These are phyloP conservation scores for Muscina levida DNA, from an alignment of 2,888 invertebrate genomes.

Conservation along the genomic window DNA sequence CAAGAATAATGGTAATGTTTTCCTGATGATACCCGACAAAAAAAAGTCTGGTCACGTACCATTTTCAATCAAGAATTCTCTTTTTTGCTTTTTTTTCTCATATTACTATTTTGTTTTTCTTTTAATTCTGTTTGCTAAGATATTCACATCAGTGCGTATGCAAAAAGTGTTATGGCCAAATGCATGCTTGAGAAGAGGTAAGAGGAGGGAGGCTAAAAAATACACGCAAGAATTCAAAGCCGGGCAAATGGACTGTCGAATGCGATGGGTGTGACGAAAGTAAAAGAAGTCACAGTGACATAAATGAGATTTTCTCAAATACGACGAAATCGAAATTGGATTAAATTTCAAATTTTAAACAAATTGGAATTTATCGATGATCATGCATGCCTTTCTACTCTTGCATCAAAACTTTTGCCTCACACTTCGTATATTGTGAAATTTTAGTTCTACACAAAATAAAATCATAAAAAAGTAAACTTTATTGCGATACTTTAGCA, in stretches of 20 bases:
- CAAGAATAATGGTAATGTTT: too few species aligned
- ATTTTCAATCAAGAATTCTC: conserved; percentile 59
- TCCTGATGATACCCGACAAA: neutral
- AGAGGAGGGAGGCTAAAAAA: conserved; percentile 11
- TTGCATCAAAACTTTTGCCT: neutral
- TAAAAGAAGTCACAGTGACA: too few species aligned
- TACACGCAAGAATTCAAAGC: neutral
- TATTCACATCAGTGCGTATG: neutral
- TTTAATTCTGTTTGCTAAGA: neutral
- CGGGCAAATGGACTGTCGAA: neutral
- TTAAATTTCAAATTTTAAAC: too few species aligned
- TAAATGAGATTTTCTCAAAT: too few species aligned
- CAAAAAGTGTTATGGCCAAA: neutral
- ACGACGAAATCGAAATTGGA: too few species aligned
- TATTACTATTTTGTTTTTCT: too few species aligned
- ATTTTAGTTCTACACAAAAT: neutral
- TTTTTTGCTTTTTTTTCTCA: too few species aligned
- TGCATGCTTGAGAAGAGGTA: neutral
- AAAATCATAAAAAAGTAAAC: neutral
- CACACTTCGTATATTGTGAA: neutral
- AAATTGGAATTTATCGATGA: neutral
- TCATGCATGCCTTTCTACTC: neutral
- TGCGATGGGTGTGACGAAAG: too few species aligned
- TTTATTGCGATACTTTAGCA: neutral
- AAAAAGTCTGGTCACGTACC: conserved; percentile 60